Conservation (phyloP, 2,113 vertebrate genomes). For the Malaclemys terrapin region DNA sequence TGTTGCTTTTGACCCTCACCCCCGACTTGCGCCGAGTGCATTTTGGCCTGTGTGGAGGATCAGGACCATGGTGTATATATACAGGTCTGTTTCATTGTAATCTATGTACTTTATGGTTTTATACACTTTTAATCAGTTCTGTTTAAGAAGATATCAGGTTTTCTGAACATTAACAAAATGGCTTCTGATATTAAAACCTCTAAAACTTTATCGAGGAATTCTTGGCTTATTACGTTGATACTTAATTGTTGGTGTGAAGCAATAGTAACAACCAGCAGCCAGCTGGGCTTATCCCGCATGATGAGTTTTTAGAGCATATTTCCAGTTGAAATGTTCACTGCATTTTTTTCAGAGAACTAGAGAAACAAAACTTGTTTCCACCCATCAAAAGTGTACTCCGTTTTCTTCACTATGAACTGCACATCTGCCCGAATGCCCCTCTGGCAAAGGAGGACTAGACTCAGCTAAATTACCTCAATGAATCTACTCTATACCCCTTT, state of each 20-base stretch:
- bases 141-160: not conserved
- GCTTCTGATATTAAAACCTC: not conserved
- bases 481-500: not conserved
- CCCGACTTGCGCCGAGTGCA: not conserved
- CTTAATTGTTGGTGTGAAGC: not conserved
- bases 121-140: not conserved
- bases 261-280: not conserved
- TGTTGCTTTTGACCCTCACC: not conserved
- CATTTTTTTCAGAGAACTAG: not conserved
- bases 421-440: not conserved
- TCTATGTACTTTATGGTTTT: not conserved
- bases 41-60: not conserved
- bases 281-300: not conserved
- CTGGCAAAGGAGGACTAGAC: not conserved
- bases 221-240: too few relatives aligned
- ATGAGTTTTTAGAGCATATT: not conserved
- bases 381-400: too few relatives aligned
- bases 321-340: not conserved
- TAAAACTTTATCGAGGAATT: not conserved
- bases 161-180: not conserved
- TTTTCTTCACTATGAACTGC: not conserved
- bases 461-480: not conserved
- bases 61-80: not conserved
- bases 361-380: not conserved
- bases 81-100: not conserved